A percentile compares a stretch with the other conserved stretches of the same genome.
These are phyloP conservation scores for Pseudomyrmex flavicornis DNA, from an alignment of 1,140 invertebrate genomes.

Conservation along the genomic window DNA sequence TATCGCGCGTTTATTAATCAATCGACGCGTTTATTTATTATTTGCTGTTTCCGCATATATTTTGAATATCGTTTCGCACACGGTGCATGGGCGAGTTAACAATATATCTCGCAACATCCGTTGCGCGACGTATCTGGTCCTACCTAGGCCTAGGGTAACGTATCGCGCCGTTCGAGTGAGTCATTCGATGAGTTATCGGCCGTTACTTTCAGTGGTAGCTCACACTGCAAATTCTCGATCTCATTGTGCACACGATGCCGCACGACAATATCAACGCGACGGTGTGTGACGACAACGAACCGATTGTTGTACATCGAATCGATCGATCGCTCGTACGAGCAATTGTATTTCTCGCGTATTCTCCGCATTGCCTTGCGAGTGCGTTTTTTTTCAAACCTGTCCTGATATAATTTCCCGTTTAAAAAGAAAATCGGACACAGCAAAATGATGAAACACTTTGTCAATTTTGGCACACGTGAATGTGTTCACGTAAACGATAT, in stretches of 20 bases:
- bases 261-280: slow-evolving; percentile 66
- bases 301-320: slow-evolving; percentile 62
- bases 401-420: neutral
- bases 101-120: neutral
- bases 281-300: slow-evolving; percentile 46
- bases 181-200: slow-evolving; percentile 69
- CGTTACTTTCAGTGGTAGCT: slow-evolving; percentile 55
- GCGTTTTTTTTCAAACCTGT: slow-evolving; percentile 12
- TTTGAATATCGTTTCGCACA: neutral
- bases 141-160: neutral
- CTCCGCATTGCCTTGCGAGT: neutral
- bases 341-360: slow-evolving; percentile 13
- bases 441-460: neutral
- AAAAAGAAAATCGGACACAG: neutral
- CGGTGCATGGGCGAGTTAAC: too few species aligned
- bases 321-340: slow-evolving; percentile 31
- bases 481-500: neutral
- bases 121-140: neutral
- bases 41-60: neutral
- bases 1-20: neutral
- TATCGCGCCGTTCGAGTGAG: slow-evolving; percentile 44
- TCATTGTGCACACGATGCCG: slow-evolving; percentile 53
- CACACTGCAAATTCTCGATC: slow-evolving; percentile 63
- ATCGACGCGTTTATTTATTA: neutral
- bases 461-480: neutral